Evolutionary conservation across 92 coral and sea anemone genomes (phyloP).

Genomic region (Palythoa grandiflora): DNA sequence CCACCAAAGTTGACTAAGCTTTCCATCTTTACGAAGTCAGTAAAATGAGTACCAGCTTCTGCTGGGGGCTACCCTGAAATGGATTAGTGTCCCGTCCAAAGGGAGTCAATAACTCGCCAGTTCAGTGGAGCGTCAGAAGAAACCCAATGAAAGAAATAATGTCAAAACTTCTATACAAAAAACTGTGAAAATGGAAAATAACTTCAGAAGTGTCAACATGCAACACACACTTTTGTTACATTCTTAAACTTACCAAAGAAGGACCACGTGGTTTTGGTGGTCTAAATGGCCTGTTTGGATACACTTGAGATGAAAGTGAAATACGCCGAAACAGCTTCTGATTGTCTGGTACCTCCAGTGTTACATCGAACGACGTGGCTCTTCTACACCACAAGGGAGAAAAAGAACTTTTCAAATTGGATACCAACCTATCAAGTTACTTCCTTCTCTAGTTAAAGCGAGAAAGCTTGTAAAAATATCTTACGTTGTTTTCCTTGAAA

Average conservation of each 20-base stretch:
- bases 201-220: too few relatives aligned
- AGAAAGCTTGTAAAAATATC: neutral
- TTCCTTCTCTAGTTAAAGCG: neutral
- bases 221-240: neutral
- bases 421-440: neutral
- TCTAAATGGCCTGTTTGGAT: slow-evolving; percentile 83
- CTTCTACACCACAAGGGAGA: slow-evolving; percentile 49
- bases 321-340: slow-evolving; percentile 75
- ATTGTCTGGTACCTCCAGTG: slow-evolving; percentile 59
- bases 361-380: slow-evolving; percentile 68
- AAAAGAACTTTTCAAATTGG: neutral
- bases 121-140: too few relatives aligned
- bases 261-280: slow-evolving; percentile 71
- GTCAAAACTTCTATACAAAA: too few relatives aligned
- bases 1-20: too few relatives aligned
- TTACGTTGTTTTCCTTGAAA: slow-evolving; percentile 12
- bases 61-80: too few relatives aligned
- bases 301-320: slow-evolving; percentile 71
- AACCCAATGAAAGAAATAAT: too few relatives aligned
- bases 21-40: too few relatives aligned
- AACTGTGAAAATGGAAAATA: too few relatives aligned
- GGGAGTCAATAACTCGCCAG: too few relatives aligned
- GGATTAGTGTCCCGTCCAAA: too few relatives aligned
- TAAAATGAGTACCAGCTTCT: too few relatives aligned
- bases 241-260: slow-evolving; percentile 67